Evolutionary conservation across 2,888 invertebrate genomes (phyloP).

Genomic region (Formica aserva): DNA sequence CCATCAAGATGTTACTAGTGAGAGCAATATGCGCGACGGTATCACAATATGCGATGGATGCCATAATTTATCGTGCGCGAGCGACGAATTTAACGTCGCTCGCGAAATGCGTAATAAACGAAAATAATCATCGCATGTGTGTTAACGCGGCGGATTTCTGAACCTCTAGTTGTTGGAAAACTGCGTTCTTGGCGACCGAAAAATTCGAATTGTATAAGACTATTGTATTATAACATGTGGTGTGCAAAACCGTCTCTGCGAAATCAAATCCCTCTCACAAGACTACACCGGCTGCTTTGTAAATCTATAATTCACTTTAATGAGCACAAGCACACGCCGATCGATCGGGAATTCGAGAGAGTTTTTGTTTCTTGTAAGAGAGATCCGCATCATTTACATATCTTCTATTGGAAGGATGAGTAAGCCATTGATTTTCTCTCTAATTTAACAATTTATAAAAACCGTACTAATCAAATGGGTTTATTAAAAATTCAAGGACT

Average conservation of each 20-base stretch:
- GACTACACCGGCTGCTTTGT: constrained; percentile 17
- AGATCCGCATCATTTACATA: background rate
- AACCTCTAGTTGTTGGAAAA: background rate
- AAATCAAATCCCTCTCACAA: constrained; percentile 7
- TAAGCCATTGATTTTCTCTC: constrained; percentile 4
- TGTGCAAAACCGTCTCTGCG: background rate
- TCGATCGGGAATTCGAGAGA: background rate
- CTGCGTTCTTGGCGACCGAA: background rate
- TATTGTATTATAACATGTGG: background rate
- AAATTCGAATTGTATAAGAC: background rate
- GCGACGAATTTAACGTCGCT: constrained; percentile 6
- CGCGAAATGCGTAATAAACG: constrained; percentile 13
- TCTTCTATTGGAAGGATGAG: background rate
- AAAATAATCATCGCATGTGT: background rate
- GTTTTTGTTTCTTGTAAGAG: background rate
- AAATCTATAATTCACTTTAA: constrained; percentile 48
- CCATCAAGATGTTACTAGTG: background rate
- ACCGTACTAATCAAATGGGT: background rate
- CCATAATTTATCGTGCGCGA: constrained; percentile 12
- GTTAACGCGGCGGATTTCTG: background rate
- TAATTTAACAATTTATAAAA: constrained; percentile 18
- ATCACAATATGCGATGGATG: background rate
- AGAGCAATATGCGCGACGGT: background rate
- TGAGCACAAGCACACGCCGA: constrained; percentile 16
- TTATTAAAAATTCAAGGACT: constrained; percentile 6